Conservation (phyloP, 2,888 invertebrate genomes). For the Baccha elongata region DNA sequence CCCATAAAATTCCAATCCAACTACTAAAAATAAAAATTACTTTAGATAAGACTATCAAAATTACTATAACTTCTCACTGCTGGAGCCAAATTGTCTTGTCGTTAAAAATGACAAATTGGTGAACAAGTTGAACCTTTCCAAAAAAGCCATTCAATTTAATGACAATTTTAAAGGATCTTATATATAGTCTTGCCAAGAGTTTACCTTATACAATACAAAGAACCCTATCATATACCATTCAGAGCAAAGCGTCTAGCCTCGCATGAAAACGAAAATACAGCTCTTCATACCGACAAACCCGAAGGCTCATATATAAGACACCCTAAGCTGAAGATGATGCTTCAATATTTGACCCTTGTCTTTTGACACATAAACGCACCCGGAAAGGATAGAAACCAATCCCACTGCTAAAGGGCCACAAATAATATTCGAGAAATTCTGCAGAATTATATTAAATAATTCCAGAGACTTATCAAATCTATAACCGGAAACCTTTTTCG, state of each 20-base stretch:
- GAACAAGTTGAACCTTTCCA: not conserved
- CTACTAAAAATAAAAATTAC: slow-evolving; percentile 13
- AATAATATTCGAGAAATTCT: slow-evolving; percentile 64
- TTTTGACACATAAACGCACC: slow-evolving; percentile 1
- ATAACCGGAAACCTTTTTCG: slow-evolving; percentile 70
- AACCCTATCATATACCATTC: slow-evolving; percentile 1
- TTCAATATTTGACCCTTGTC: slow-evolving; percentile 59
- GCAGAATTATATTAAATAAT: slow-evolving; percentile 71
- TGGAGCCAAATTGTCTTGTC: slow-evolving; percentile 3
- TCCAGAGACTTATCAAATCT: slow-evolving; percentile 71
- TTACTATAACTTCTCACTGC: not conserved
- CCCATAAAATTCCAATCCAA: slow-evolving; percentile 17
- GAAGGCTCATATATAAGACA: slow-evolving; percentile 25
- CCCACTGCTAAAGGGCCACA: slow-evolving; percentile 13
- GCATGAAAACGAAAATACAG: slow-evolving; percentile 1
- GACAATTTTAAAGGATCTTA: slow-evolving; percentile 48
- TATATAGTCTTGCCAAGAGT: slow-evolving; percentile 8
- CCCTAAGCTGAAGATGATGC: slow-evolving; percentile 54
- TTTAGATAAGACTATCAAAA: slow-evolving; percentile 8
- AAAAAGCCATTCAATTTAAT: slow-evolving; percentile 54
- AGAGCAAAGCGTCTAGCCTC: slow-evolving; percentile 9
- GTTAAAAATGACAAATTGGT: slow-evolving; percentile 29
- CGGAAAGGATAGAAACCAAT: not conserved
- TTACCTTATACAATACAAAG: too few relatives aligned
- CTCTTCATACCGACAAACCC: slow-evolving; percentile 6